Conservation (phyloP, 2,797 vertebrate genomes). For the Molossus alvarezi region DNA sequence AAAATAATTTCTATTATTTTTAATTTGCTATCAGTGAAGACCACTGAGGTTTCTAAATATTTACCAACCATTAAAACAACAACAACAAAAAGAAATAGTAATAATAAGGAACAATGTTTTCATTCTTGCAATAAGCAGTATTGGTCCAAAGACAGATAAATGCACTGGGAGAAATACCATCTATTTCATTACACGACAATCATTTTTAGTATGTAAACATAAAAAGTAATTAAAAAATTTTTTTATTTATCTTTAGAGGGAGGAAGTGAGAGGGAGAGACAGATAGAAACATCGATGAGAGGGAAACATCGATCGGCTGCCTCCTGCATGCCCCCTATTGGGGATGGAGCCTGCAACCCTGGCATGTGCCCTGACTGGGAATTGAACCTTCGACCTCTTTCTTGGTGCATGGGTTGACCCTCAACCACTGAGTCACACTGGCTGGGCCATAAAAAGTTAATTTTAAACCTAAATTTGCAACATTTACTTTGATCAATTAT, state of each 20-base stretch:
- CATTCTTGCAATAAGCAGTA: neutral
- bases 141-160: neutral
- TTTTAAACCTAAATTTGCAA: constrained; percentile 61
- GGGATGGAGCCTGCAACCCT: too few species aligned
- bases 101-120: constrained; percentile 8
- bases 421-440: too few species aligned
- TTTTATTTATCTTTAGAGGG: too few species aligned
- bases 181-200: neutral
- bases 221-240: neutral
- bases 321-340: too few species aligned
- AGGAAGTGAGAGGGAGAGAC: too few species aligned
- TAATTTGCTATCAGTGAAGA: constrained; percentile 25
- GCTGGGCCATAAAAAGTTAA: too few species aligned
- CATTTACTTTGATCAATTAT: constrained; percentile 61
- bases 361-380: too few species aligned
- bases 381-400: too few species aligned
- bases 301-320: too few species aligned
- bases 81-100: neutral
- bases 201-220: constrained; percentile 13
- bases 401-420: too few species aligned
- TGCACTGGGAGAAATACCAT: neutral
- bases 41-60: neutral
- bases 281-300: too few species aligned
- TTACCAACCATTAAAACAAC: constrained; percentile 17
- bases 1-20: constrained; percentile 27